A percentile compares a stretch with the other conserved stretches of the same genome.
These are phyloP conservation scores for Belonocnema kinseyi DNA, from an alignment of 1,140 invertebrate species.

Conservation along the genomic window DNA sequence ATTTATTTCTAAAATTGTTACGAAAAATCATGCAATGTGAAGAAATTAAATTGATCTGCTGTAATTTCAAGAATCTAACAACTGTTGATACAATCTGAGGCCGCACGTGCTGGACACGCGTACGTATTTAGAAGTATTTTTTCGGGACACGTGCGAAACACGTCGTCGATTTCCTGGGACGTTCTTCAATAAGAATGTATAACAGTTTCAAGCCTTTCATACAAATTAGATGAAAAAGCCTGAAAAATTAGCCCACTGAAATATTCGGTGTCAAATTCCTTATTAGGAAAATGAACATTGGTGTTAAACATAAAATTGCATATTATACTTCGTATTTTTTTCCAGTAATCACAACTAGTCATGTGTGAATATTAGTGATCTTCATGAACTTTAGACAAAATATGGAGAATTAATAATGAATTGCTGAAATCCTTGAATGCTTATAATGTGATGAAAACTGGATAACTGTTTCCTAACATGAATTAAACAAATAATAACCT, in stretches of 20 bases:
- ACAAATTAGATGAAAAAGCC: slow-evolving; percentile 7
- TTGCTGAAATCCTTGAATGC: no score
- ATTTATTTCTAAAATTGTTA: slow-evolving; percentile 35
- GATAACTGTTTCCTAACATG: background rate
- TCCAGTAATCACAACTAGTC: no score
- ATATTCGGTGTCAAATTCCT: background rate
- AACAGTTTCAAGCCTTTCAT: slow-evolving; percentile 25
- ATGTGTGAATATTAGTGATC: no score
- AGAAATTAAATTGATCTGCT: background rate
- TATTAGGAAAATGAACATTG: background rate
- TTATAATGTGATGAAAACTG: background rate
- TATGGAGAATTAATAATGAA: no score
- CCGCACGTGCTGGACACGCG: slow-evolving; percentile 59
- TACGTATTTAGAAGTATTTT: slow-evolving; percentile 60
- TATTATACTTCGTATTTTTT: no score
- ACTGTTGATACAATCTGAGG: slow-evolving; percentile 32
- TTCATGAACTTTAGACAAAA: no score
- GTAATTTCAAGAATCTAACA: slow-evolving; percentile 35
- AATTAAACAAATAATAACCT: slow-evolving; percentile 10
- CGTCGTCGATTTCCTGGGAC: slow-evolving; percentile 49
- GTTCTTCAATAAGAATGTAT: slow-evolving; percentile 4
- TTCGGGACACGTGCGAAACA: slow-evolving; percentile 49
- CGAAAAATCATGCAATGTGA: slow-evolving; percentile 51
- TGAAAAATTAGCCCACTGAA: background rate
- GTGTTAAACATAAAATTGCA: background rate